Percentiles rank a stretch among this genome's conserved stretches.
These are phyloP conservation scores for Leptothorax acervorum DNA, from an alignment of 2,888 invertebrate genomes.

Conservation along the genomic window DNA sequence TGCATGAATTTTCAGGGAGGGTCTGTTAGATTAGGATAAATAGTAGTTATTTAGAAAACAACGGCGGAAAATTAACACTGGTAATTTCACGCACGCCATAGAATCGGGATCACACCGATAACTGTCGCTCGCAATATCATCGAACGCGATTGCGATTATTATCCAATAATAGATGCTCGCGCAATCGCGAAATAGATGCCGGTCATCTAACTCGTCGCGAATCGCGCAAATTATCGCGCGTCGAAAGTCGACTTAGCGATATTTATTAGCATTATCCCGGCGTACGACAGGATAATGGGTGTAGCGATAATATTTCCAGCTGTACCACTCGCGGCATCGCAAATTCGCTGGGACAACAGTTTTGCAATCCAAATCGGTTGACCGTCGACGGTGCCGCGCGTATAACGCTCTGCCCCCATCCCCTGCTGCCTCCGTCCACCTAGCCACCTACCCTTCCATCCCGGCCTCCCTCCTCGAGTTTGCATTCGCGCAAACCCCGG, in stretches of 20 bases:
- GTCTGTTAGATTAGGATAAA: constrained; percentile 14
- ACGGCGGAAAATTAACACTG: background rate
- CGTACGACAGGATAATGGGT: constrained; percentile 16
- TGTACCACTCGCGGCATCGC: constrained; percentile 36
- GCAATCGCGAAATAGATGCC: constrained; percentile 28
- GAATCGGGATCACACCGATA: background rate
- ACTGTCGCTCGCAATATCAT: constrained; percentile 11
- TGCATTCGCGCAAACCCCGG: constrained; percentile 72
- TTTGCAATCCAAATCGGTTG: constrained; percentile 70
- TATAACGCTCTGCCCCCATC: background rate
- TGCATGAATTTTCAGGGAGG: background rate
- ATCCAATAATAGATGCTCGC: constrained; percentile 31
- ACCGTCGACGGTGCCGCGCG: constrained; percentile 50
- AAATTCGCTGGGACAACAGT: constrained; percentile 71
- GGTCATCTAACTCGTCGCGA: background rate
- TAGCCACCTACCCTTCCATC: background rate
- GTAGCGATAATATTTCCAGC: constrained; percentile 51
- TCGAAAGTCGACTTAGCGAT: constrained; percentile 39
- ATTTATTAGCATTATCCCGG: constrained; percentile 49
- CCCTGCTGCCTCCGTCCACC: background rate
- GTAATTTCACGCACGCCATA: background rate
- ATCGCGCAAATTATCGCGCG: constrained; percentile 3
- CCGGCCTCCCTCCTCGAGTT: constrained; percentile 14
- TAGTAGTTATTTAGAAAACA: constrained; percentile 2
- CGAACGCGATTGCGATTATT: constrained; percentile 30